Evolutionary conservation across 1,140 invertebrate genomes (phyloP), one percentile per base, ranked within the genome.

Genomic region (Pachypsylla venusta): DNA sequence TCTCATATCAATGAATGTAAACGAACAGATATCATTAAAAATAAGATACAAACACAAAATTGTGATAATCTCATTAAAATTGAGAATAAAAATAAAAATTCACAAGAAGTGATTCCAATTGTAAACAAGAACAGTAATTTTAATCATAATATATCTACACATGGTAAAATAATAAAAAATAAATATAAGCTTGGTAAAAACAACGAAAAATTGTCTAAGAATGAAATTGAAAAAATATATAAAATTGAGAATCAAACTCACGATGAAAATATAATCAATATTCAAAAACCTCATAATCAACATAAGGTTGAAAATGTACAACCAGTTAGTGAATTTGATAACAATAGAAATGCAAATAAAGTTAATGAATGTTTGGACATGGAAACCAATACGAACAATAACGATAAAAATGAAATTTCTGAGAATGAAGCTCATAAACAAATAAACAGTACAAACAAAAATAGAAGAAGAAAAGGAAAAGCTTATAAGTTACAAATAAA

Each of bases 381-480:
- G 16, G 42, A 48, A 48, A 48, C 42, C 7, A 48, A 19, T 10
- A 10, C 30, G 7, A 35, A n/a, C n/a, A 5, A 3, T 48, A 5
- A 5, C 16, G 42, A 48, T 5, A 19, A 48, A 10, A 48, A 5
- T 22, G 22, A n/a, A 5, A 35, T 35, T 35, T n/a, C 42, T n/a
- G 3, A 19, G 22, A 19, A n/a, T 48, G 42, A 48, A 48, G 42
- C 42, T 48, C 16, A n/a, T n/a, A 5, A 48, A 19, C 5, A 48
- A 48, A 22, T n/a, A n/a, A 48, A 19, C 5, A 48, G 42, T 48
- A 72, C 70, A 25, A 71, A 73, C 2, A 69, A 67, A 1, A 87
- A 83, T 56, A 81, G 79, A 65, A 78, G 86, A 27, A 78, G 88
- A 59, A 91, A 91, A 69, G 87, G 85, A 0, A 81, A 80, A 56